A percentile compares a stretch with the other conserved stretches of the same genome.
These are phyloP conservation scores for Camptogramma bilineatum DNA, from an alignment of 2,888 invertebrate genomes.

Conservation along the genomic window DNA sequence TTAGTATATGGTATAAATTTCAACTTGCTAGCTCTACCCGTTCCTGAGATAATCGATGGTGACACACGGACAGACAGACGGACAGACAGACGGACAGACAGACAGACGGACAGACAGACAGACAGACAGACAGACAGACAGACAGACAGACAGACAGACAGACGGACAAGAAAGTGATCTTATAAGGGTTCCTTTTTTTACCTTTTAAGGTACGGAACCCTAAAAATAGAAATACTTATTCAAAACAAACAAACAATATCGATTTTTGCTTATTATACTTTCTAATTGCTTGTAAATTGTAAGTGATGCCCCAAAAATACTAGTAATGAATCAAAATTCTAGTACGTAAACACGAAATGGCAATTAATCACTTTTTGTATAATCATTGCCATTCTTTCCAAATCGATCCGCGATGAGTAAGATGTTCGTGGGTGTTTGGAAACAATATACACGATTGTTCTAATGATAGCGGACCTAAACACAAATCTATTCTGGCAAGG, in stretches of 20 bases:
- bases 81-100: no score
- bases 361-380: constrained; percentile 58
- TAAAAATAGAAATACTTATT: no score
- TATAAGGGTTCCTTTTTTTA: no score
- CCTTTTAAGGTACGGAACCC: no score
- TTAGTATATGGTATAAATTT: no score
- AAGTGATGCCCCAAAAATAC: constrained; percentile 31
- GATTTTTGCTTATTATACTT: background rate
- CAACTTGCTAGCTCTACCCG: no score
- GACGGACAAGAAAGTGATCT: background rate
- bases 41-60: no score
- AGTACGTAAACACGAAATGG: constrained; percentile 43
- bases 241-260: background rate
- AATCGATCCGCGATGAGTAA: constrained; percentile 59
- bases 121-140: no score
- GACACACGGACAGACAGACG: no score
- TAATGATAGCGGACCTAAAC: background rate
- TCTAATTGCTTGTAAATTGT: constrained; percentile 26
- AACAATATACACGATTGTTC: constrained; percentile 6
- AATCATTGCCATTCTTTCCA: constrained; percentile 58
- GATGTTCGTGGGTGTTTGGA: constrained; percentile 57
- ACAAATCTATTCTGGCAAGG: background rate
- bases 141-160: no score
- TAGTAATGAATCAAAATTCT: constrained; percentile 33
- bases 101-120: no score